Base-by-base conservation (phyloP, 2,888 invertebrate genomes). In the Philereme transversata region DNA sequence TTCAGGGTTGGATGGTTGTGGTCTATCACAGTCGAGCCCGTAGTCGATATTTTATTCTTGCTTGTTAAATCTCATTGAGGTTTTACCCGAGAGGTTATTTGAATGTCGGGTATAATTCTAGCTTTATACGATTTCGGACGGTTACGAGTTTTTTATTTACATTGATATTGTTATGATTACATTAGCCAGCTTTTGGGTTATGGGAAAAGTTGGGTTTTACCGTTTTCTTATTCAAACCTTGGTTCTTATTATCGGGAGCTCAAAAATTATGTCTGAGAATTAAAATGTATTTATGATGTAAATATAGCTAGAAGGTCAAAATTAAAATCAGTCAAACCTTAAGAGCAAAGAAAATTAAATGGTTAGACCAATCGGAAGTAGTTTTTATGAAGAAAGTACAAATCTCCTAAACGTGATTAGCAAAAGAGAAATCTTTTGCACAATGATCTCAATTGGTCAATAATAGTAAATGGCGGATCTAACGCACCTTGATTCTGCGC, bases 1-100 rank as follows among this genome's bases (percentile, higher is more conserved):
- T 50, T 70, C 74, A 64, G 52, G 41, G 38, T 72, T 60, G 36
- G 62, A 41, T 79, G 78, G 86, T 60, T 57, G 10, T 41, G 60
- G 61, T 69, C 69, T 78, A 72, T 76, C 81, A 79, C 78, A 74
- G 77, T 73, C 76, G 40, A 78, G 72, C 74, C 77, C 77, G 77
- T 82, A 84, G 81, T 84, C 85, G 83, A 88, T 88, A 88, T 88
- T 87, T 86, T 87, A 87, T 86, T 84, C 84, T 68, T 83, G 83
- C 85, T 87, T 86, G 87, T 88, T 88, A 88, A 86, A 86, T 79
- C 82, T 82, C 79, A 86, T 88, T 88, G 82, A 83, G 79, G 82
- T 83, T 85, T 83, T 81, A 84, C 81, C 85, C 81, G 80, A 72
- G 71, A 71, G 71, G 73, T 78, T 80, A 78, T 81, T 76, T 75